These are phyloP conservation scores for Noctua janthina DNA, from an alignment of 2,888 invertebrate genomes.

Conservation along the genomic window DNA sequence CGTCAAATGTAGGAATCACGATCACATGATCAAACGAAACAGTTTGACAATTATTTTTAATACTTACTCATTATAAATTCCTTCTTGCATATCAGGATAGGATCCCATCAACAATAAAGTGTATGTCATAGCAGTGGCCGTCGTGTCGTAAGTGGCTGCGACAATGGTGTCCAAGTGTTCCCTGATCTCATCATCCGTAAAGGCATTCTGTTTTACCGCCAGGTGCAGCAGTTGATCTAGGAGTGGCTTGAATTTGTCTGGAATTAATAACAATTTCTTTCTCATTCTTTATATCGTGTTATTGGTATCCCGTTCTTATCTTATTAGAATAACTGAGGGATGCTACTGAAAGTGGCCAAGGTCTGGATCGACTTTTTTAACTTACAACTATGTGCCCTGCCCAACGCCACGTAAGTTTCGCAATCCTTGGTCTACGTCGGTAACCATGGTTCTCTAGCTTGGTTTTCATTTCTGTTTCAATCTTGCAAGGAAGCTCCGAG, in stretches of 20 bases:
- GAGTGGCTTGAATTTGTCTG: slow-evolving; percentile 44
- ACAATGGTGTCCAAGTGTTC: slow-evolving; percentile 50
- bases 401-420: too few relatives aligned
- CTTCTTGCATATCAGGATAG: slow-evolving; percentile 31
- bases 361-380: too few relatives aligned
- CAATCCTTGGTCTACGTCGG: too few relatives aligned
- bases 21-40: too few relatives aligned
- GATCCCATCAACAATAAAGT: slow-evolving; percentile 40
- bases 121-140: slow-evolving; percentile 15
- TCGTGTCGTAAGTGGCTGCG: slow-evolving; percentile 39
- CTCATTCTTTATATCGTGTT: too few relatives aligned
- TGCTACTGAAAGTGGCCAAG: too few relatives aligned
- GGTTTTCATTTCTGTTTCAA: too few relatives aligned
- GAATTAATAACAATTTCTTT: slow-evolving; percentile 3
- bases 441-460: too few relatives aligned
- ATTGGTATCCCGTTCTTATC: too few relatives aligned
- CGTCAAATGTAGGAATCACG: background rate
- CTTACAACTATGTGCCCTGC: too few relatives aligned
- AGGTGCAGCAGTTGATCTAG: slow-evolving; percentile 45
- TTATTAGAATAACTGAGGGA: too few relatives aligned
- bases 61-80: slow-evolving; percentile 54
- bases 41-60: background rate
- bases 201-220: slow-evolving; percentile 16
- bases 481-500: too few relatives aligned
- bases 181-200: slow-evolving; percentile 47